Evolutionary conservation across 2,797 vertebrate genomes (phyloP), one percentile per base, ranked within the genome.

Genomic region (Eutrigla gurnardus): DNA sequence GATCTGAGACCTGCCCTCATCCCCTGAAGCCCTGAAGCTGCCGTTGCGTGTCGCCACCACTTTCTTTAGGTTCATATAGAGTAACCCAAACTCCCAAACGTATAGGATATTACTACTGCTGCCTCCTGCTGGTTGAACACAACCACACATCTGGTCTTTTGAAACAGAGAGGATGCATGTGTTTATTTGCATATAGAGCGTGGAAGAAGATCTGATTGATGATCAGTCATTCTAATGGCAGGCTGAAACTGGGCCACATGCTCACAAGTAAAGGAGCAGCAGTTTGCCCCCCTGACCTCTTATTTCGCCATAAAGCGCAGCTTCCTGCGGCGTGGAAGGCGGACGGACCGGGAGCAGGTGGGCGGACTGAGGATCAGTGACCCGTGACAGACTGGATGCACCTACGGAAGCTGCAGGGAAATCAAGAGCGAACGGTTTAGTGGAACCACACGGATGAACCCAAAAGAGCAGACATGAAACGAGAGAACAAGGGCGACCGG

Each of bases 311-410:
- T 59, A 67, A 74, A 59, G 64, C 70, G 47, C 73, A 60, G 65
- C 62, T 80, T 86, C 79, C 61, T 82, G 65, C 59, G 43, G 59
- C 46, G 50, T 69, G 73, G 60, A 60, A 64, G 67, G 49, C 2
- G 45, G 15, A 45, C 63, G 69, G 79, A 78, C 78, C 54, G 66
- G 39, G 46, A 81, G 61, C 75, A 89, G 76, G 78, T 77, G 83
- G 74, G 78, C 37, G 8, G 61, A 53, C 52, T 45, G 81, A 70
- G 62, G 70, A 59, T 58, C 78, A 12, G 42, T 70, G 87, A 87
- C 75, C 76, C 78, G 83, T 61, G 49, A 69, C 33, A 4, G 79
- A 52, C 50, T 68, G 60, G 67, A 70, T 62, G 58, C 77, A 70
- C 69, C 77, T 79, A 54, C 74, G 50, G 78, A 43, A 78, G 80